phyloP scores from a whole-genome alignment of 92 coral and sea anemone species.

The Parazoanthus atlanticus region DNA sequence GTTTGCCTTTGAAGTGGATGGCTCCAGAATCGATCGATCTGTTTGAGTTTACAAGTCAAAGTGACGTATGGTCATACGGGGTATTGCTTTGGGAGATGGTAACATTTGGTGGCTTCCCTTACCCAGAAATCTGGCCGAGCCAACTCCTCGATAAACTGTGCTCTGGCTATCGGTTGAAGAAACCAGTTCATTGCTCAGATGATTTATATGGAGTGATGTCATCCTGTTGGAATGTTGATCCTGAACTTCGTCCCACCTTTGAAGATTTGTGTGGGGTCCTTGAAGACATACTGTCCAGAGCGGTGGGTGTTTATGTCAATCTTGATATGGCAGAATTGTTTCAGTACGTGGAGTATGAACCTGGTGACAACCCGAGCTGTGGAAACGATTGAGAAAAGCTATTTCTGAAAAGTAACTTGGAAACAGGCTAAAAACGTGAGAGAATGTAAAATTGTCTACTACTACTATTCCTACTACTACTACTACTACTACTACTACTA shows the following conservation, averaged over 20 bases:
- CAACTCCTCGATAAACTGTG: constrained; percentile 6
- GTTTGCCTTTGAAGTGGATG: constrained; percentile 38
- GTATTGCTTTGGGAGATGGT: constrained; percentile 38
- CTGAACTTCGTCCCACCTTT: constrained; percentile 31
- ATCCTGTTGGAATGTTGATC: constrained; percentile 31
- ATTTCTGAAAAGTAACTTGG: too few species aligned
- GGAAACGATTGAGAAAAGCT: background rate
- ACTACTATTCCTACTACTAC: too few species aligned
- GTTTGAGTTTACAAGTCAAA: constrained; percentile 30
- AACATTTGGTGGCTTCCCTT: constrained; percentile 38
- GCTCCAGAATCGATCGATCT: constrained; percentile 34
- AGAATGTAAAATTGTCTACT: too few species aligned
- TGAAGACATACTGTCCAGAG: constrained; percentile 12
- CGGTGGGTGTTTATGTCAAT: constrained; percentile 15
- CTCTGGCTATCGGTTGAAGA: constrained; percentile 19
- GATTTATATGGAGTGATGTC: constrained; percentile 20
- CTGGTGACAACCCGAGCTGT: background rate
- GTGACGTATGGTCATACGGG: constrained; percentile 47
- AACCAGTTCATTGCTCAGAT: constrained; percentile 37
- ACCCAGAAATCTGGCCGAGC: constrained; percentile 10
- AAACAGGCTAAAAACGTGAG: too few species aligned
- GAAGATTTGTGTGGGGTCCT: background rate
- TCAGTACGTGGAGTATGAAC: constrained; percentile 27
- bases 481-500: too few species aligned
- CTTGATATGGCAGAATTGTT: constrained; percentile 30